phyloP scores from a whole-genome alignment of 1,140 invertebrate genomes.

The Dryas iulia region DNA sequence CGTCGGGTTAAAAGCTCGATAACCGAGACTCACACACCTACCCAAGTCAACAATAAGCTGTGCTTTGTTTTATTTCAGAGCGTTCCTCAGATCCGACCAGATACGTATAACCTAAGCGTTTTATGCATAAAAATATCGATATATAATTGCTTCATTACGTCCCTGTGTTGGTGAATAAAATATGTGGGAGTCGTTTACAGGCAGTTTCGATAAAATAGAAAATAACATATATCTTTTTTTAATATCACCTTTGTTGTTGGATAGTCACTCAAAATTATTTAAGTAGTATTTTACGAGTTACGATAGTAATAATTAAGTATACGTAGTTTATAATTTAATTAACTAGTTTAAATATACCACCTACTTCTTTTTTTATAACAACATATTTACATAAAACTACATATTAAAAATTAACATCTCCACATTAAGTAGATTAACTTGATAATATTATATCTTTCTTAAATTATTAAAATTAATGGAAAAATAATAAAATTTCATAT shows the following conservation, averaged over 20 bases:
- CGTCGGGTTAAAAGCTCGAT: constrained; percentile 79
- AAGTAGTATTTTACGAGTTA: too few species aligned
- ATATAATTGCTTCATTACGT: constrained; percentile 81
- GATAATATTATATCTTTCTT: neutral
- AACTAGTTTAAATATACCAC: too few species aligned
- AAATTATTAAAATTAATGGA: neutral
- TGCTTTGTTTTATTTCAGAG: constrained; percentile 73
- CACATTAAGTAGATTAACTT: neutral
- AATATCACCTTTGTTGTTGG: too few species aligned
- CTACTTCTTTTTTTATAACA: too few species aligned
- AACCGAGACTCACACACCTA: constrained; percentile 75
- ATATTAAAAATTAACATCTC: too few species aligned
- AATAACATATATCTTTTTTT: constrained; percentile 3
- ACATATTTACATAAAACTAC: too few species aligned
- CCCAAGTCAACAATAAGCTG: constrained; percentile 75
- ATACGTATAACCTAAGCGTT: constrained; percentile 72
- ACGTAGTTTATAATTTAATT: too few species aligned
- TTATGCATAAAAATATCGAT: constrained; percentile 80
- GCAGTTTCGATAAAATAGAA: constrained; percentile 36
- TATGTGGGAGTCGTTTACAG: constrained; percentile 77
- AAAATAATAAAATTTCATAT: constrained; percentile 10
- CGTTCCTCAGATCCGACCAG: constrained; percentile 59
- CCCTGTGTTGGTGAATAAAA: constrained; percentile 78
- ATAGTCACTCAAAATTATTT: too few species aligned
- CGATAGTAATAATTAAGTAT: too few species aligned